Conservation (phyloP, 1,140 invertebrate species). For the Notospermus geniculatus region DNA sequence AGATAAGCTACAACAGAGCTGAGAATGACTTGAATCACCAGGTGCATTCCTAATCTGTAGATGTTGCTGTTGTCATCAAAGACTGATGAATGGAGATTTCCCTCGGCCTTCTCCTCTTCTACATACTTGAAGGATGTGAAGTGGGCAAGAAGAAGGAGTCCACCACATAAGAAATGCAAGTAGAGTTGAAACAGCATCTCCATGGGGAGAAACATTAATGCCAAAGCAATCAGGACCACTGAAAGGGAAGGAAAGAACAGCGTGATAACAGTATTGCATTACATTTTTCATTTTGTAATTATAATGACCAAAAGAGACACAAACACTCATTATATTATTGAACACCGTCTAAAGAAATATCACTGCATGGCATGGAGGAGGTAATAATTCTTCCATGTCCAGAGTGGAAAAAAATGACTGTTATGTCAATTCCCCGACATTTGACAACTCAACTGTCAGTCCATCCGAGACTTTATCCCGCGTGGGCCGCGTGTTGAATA, state of each 20-base stretch:
- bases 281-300: no score
- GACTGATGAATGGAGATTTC: conserved; percentile 29
- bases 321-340: no score
- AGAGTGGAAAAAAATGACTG: no score
- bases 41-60: conserved; percentile 47
- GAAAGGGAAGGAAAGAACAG: conserved; percentile 42
- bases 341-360: no score
- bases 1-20: conserved; percentile 55
- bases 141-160: conserved; percentile 54
- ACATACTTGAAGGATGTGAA: conserved; percentile 59
- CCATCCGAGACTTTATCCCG: no score
- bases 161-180: conserved; percentile 58
- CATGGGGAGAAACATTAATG: conserved; percentile 59
- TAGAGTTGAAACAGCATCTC: conserved; percentile 59
- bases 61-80: conserved; percentile 38
- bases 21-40: conserved; percentile 55
- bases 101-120: conserved; percentile 39
- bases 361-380: no score
- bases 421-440: no score
- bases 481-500: no score
- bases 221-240: conserved; percentile 59
- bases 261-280: no score
- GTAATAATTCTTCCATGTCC: no score
- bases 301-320: no score
- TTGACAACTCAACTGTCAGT: no score